Evolutionary conservation across 2,797 vertebrate species (phyloP).

Genomic region (Rhinatrema bivittatum): DNA sequence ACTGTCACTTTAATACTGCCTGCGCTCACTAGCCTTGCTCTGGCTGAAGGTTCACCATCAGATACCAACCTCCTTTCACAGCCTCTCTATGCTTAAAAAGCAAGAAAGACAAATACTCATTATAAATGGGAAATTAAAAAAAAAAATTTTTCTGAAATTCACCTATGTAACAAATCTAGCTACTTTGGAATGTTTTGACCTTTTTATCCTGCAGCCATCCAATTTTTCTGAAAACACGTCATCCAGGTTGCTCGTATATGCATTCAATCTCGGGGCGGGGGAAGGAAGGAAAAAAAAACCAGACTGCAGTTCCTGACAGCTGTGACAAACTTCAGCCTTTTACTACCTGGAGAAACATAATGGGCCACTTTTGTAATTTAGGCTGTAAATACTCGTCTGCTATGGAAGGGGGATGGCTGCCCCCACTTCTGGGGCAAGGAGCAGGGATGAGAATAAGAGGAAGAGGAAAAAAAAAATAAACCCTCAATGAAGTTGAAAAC

Average conservation of each 20-base stretch:
- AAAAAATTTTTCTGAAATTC: constrained; percentile 3
- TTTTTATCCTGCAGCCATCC: constrained; percentile 21
- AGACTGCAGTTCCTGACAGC: constrained; percentile 21
- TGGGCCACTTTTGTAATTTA: constrained; percentile 39
- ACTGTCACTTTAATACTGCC: background rate
- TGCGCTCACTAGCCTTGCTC: background rate
- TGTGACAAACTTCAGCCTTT: constrained; percentile 29
- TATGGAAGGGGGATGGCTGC: constrained; percentile 26
- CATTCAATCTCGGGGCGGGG: constrained; percentile 21
- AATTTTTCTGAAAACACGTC: background rate
- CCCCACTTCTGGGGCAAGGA: constrained; percentile 21
- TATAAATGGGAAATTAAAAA: constrained; percentile 32
- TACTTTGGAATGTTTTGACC: constrained; percentile 40
- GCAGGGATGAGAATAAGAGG: no score
- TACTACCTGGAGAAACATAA: constrained; percentile 40
- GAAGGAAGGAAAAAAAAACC: background rate
- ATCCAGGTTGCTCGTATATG: constrained; percentile 22
- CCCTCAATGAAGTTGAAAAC: constrained; percentile 33
- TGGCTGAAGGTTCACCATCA: constrained; percentile 11
- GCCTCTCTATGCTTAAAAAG: constrained; percentile 9
- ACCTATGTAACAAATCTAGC: constrained; percentile 31
- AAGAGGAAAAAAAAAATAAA: constrained; percentile 37
- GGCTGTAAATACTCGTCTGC: constrained; percentile 34
- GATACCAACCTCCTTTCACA: constrained; percentile 5
- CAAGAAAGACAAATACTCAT: constrained; percentile 9